These are phyloP conservation scores for Heliangelus exortis DNA, from an alignment of 2,797 vertebrate species.

Conservation along the genomic window DNA sequence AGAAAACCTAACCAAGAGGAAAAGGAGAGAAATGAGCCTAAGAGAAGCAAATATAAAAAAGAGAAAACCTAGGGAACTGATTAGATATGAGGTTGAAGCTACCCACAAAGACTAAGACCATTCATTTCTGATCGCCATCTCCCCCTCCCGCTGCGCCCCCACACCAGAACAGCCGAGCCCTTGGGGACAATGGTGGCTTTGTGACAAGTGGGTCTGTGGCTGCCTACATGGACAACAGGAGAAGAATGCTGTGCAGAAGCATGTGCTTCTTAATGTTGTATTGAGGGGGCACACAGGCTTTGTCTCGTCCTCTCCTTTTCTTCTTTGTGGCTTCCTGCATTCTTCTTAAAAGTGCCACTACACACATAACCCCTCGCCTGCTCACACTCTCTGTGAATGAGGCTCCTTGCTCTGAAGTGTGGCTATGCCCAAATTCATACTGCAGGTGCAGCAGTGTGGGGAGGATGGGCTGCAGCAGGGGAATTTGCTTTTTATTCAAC, in stretches of 20 bases:
- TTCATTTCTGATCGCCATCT: slow-evolving; percentile 38
- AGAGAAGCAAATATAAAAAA: background rate
- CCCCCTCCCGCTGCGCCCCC: background rate
- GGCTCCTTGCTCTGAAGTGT: background rate
- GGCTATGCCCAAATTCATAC: background rate
- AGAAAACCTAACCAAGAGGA: background rate
- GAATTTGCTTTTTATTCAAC: background rate
- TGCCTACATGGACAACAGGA: slow-evolving; percentile 34
- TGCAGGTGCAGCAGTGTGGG: background rate
- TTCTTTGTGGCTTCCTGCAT: background rate
- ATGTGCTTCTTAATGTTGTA: background rate
- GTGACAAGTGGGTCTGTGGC: background rate
- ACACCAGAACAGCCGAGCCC: background rate
- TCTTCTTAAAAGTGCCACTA: background rate
- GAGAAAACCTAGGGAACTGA: background rate
- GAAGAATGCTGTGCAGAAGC: slow-evolving; percentile 47
- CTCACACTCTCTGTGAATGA: background rate
- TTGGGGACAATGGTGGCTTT: slow-evolving; percentile 62
- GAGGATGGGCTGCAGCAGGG: slow-evolving; percentile 2
- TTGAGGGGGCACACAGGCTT: slow-evolving; percentile 18
- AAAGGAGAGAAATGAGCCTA: background rate
- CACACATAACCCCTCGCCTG: background rate
- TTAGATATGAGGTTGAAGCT: background rate
- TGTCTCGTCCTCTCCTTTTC: slow-evolving; percentile 12
- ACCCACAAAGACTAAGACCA: background rate